Conservation (phyloP, 2,113 vertebrate genomes). For the Haplotaxodon microlepis region DNA sequence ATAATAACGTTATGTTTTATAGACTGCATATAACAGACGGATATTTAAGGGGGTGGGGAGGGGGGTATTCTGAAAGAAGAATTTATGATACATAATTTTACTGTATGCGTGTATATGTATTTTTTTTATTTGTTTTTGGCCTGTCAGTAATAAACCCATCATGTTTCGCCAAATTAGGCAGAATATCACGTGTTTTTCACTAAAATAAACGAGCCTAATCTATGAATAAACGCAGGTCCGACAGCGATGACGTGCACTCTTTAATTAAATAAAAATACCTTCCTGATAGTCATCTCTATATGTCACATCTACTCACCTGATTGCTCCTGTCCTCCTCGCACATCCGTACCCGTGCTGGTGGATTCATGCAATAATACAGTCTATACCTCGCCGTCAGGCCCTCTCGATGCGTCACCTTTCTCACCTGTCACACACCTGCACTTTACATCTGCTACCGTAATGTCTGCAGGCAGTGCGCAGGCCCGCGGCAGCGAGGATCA, state of each 20-base stretch:
- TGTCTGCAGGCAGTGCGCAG: neutral
- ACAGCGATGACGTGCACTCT: neutral
- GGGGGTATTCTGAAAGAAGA: neutral
- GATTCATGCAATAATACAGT: neutral
- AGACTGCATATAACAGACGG: neutral
- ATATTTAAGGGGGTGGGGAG: neutral
- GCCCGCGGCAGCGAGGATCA: neutral
- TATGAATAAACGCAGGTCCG: neutral
- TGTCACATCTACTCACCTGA: neutral
- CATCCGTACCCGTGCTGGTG: neutral
- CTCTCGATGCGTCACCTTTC: neutral
- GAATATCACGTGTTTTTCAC: neutral
- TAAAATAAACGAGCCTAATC: neutral
- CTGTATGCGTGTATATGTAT: neutral
- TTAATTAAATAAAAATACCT: neutral
- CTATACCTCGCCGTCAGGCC: neutral
- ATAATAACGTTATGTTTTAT: neutral
- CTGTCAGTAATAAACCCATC: neutral
- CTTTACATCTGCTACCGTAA: neutral
- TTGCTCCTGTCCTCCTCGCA: neutral
- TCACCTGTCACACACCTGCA: conserved; percentile 4
- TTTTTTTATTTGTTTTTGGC: neutral
- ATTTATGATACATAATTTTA: neutral
- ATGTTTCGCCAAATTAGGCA: neutral
- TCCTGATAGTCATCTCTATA: neutral